phyloP scores from a whole-genome alignment of 2,888 invertebrate genomes.

The Lasioglossum calceatum region DNA sequence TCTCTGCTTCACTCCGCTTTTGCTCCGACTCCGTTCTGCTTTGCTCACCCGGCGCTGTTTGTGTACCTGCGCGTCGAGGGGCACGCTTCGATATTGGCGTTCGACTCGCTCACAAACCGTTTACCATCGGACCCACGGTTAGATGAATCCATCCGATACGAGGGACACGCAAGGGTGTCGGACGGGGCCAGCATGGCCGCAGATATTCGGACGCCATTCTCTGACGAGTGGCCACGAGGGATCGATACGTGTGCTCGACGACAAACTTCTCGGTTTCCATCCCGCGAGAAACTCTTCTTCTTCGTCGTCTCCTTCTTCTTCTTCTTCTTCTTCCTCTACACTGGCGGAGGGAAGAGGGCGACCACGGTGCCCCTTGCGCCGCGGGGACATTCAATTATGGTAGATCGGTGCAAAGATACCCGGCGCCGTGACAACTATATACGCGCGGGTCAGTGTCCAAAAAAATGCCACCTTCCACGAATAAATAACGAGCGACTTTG shows the following conservation, averaged over 20 bases:
- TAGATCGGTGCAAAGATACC: constrained; percentile 79
- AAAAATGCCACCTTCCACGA: constrained; percentile 76
- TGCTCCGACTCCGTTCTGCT: neutral
- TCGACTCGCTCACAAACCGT: constrained; percentile 36
- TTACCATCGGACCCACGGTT: constrained; percentile 44
- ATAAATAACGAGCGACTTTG: constrained; percentile 72
- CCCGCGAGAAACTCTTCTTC: neutral
- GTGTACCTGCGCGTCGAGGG: constrained; percentile 55
- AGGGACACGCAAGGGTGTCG: neutral
- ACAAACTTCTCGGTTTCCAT: constrained; percentile 12
- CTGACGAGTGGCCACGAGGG: neutral
- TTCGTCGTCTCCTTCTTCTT: neutral
- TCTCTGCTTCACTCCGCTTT: neutral
- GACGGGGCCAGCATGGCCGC: neutral
- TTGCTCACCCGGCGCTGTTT: constrained; percentile 18
- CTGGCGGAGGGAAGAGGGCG: neutral
- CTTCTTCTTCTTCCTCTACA: neutral
- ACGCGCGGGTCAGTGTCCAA: constrained; percentile 75
- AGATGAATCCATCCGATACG: constrained; percentile 27
- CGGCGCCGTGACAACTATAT: constrained; percentile 80
- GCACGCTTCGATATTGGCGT: constrained; percentile 49
- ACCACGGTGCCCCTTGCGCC: constrained; percentile 15
- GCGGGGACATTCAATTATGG: constrained; percentile 81
- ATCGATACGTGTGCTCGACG: constrained; percentile 6
- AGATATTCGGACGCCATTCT: constrained; percentile 3